Evolutionary conservation across 2,888 invertebrate species (phyloP), one percentile per base, ranked within the genome.

Genomic region (Drosophila picticornis): DNA sequence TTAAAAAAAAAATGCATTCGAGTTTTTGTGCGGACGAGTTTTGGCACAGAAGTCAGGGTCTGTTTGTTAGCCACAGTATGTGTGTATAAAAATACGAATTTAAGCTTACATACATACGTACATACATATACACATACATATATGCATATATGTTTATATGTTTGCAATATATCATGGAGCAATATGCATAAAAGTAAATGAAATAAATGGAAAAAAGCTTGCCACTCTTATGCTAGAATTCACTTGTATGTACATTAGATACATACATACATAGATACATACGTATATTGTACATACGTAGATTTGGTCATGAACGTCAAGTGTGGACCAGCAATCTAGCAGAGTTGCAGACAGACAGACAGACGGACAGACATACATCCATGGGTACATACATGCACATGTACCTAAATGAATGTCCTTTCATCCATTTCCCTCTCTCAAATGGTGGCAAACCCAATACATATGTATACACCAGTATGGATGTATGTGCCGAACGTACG

Each of bases 301-400:
- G 43, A 71, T 72, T 73, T 73, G 66, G 74, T 73, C 61, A 60
- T 73, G 66, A 73, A 66, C 75, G 56, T 55, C 58, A 68, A 59
- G 58, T 68, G 53, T 40, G 46, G 56, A 65, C 51, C 51, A 31
- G 56, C 40, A 72, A 58, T 64, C 34, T 59, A 53, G 31, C 70
- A 67, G 57, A 56, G 34, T 53, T 43, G 29, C 58, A 52, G 50
- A 34, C 53, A 56, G 36, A 22, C 38, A 56, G 6, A 52, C 40
- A 55, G 31, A 52, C 40, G 51, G 31, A 22, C 57, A 57, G 3
- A 52, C 46, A 16, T 22, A 38, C 27, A 19, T 29, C 29, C 6
- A 19, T 29, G 46, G 46, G 46, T n/a, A 51, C 46, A 51, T 56
- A 27, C 10, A 38, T 65, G 48, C 25, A 25, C 19, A 32, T 43